Percentiles rank a stretch among this genome's conserved stretches.
Evolutionary conservation across 2,888 invertebrate genomes (phyloP).

Genomic region (Electrophaes corylata): DNA sequence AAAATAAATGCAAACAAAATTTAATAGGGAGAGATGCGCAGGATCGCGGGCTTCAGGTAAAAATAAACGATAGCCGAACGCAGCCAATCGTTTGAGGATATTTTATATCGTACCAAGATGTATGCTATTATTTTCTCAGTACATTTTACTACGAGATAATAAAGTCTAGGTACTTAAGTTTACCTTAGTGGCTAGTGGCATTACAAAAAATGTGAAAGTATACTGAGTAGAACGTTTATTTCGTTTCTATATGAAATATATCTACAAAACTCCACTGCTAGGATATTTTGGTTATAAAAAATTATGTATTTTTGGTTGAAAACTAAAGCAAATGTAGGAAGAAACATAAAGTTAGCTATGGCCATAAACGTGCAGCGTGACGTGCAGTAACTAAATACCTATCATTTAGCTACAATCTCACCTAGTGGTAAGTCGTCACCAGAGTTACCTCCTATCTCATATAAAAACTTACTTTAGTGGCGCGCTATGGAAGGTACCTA

Average conservation of each 20-base stretch:
- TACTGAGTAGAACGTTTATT: background rate
- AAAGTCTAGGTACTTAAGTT: constrained; percentile 26
- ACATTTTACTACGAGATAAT: constrained; percentile 47
- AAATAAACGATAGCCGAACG: constrained; percentile 78
- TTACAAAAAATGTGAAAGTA: background rate
- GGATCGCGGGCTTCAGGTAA: constrained; percentile 80
- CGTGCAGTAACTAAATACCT: too few species aligned
- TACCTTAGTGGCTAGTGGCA: constrained; percentile 21
- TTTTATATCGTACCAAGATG: constrained; percentile 60
- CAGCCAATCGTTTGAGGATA: constrained; percentile 74
- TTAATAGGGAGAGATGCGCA: constrained; percentile 84
- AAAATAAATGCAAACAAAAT: constrained; percentile 85
- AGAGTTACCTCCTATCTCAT: too few species aligned
- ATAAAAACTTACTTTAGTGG: too few species aligned
- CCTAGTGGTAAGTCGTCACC: too few species aligned
- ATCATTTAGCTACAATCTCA: too few species aligned
- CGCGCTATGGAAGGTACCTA: too few species aligned
- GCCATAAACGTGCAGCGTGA: too few species aligned
- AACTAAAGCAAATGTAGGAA: too few species aligned
- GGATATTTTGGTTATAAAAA: too few species aligned
- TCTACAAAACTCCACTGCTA: background rate
- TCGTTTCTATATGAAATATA: background rate
- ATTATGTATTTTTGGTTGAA: too few species aligned
- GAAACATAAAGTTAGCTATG: too few species aligned
- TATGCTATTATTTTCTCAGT: constrained; percentile 45